Evolutionary conservation across 2,113 vertebrate species (phyloP), one percentile per base, ranked within the genome.

Genomic region (Cottus gobio): DNA sequence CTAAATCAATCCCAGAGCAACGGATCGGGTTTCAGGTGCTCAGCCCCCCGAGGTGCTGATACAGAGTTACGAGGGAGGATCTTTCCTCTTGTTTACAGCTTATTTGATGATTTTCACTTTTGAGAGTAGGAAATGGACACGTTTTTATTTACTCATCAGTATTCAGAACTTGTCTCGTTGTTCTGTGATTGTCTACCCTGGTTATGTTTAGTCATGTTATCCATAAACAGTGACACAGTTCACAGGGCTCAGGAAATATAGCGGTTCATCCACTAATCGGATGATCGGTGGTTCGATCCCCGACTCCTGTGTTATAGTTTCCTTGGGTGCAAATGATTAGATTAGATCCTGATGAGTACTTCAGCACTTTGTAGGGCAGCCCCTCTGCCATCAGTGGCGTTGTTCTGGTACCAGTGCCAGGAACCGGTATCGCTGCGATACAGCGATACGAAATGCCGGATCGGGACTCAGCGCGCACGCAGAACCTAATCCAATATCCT

Each of bases 1-100:
- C 46, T 84, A 91, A 91, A 88, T 92, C 89, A 73, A 93, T 12
- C 80, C 36, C 85, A 56, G 88, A 92, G 77, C 18, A 61, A 86
- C 2, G 37, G 90, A 90, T 91, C 52, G 7, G 60, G 80, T 81
- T 80, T 69, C 83, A 78, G 82, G n/a, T 16, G 1, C 66, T 73
- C 39, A 74, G n/a, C n/a, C 56, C n/a, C 44, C 50, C 58, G 1
- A 81, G 60, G 57, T 12, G 56, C 22, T 3, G 18, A 37, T 37
- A 60, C 18, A 24, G 52, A n/a, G n/a, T 24, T 58, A 46, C 7
- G 28, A 28, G 13, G 13, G 34, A 65, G 30, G 65, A 57, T 4
- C 26, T 8, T 15, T 12, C 46, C n/a, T 1, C 13, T 22, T 3
- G n/a, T 71, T 42, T 16, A 20, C 24, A 42, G 31, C 26, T 28